A percentile compares a stretch with the other conserved stretches of the same genome.
phyloP scores from a whole-genome alignment of 2,113 vertebrate species.

The Myocastor coypus region DNA sequence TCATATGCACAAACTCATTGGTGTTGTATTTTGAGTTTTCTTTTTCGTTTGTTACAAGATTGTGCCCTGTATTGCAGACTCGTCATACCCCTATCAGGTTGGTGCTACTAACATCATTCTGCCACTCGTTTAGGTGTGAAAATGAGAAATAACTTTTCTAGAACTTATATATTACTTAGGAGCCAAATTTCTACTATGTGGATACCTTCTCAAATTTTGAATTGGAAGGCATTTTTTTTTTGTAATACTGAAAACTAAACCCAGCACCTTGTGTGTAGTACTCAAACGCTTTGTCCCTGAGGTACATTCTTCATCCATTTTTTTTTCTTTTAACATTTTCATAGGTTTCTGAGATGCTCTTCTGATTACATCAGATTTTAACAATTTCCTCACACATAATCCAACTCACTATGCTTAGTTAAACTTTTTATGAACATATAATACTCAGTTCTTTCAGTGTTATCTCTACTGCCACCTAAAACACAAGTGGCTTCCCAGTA shows the following conservation, averaged over 20 bases:
- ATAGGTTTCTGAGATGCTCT: neutral
- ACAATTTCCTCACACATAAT: neutral
- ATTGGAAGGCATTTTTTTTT: neutral
- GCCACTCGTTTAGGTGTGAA: neutral
- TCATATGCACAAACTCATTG: neutral
- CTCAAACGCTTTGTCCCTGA: neutral
- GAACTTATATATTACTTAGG: neutral
- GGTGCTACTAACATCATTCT: neutral
- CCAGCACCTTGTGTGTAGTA: neutral
- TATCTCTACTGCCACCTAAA: neutral
- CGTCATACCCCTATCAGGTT: neutral
- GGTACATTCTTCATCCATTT: neutral
- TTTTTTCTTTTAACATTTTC: neutral
- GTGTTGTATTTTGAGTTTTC: neutral
- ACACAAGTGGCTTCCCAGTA: neutral
- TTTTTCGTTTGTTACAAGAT: neutral
- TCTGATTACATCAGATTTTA: neutral
- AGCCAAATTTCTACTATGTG: neutral
- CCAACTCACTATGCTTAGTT: neutral
- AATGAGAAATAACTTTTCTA: neutral
- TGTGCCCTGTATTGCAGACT: neutral
- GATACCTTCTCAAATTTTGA: neutral
- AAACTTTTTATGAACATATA: neutral
- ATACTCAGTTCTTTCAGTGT: neutral
- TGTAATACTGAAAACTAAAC: neutral